Conservation (phyloP, 1,140 invertebrate species). For the Drosophila eugracilis region DNA sequence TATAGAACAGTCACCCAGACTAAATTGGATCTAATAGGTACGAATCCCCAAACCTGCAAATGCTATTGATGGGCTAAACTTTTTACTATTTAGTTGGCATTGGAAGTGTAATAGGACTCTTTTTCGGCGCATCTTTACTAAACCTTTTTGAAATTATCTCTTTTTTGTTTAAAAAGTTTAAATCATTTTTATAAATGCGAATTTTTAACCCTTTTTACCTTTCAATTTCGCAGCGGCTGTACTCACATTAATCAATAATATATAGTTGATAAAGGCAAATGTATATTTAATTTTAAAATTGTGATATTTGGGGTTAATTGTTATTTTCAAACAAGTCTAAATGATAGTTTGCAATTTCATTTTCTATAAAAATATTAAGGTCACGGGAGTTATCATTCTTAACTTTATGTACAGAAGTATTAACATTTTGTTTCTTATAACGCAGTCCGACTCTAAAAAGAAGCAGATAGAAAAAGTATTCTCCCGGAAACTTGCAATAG, state of each 20-base stretch:
- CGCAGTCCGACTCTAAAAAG: conserved; percentile 54
- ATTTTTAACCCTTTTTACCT: neutral
- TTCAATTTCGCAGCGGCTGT: neutral
- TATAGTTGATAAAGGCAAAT: neutral
- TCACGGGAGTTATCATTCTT: conserved; percentile 49
- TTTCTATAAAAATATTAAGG: conserved; percentile 57
- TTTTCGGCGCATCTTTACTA: conserved; percentile 53
- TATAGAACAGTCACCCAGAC: conserved; percentile 57
- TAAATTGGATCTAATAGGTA: conserved; percentile 60
- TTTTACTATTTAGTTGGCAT: conserved; percentile 53
- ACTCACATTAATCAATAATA: neutral
- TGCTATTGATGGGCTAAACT: too few species aligned
- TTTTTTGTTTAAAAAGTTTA: conserved; percentile 17
- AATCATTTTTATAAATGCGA: neutral
- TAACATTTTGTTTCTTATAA: conserved; percentile 53
- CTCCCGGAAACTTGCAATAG: neutral
- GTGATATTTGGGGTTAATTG: conserved; percentile 17
- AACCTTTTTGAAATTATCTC: conserved; percentile 63
- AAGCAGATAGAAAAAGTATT: conserved; percentile 5
- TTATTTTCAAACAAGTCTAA: conserved; percentile 52
- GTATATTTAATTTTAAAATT: conserved; percentile 10
- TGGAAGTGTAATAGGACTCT: conserved; percentile 65
- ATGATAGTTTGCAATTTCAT: conserved; percentile 57
- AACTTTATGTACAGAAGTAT: conserved; percentile 47
- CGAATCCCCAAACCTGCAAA: too few species aligned